phyloP scores from a whole-genome alignment of 2,113 vertebrate genomes.

The Bungarus multicinctus region DNA sequence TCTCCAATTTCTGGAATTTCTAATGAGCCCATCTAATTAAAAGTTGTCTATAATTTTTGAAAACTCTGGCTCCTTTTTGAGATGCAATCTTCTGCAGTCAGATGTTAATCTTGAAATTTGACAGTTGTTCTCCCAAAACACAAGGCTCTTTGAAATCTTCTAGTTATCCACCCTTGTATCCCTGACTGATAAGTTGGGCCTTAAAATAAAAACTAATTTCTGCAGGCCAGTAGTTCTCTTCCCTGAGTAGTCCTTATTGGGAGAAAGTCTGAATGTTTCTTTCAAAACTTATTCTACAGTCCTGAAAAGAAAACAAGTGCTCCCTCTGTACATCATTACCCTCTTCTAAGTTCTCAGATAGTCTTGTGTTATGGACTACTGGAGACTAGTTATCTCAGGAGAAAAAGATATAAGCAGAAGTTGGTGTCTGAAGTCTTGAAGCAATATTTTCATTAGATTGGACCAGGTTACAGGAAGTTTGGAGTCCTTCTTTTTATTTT shows the following conservation, averaged over 20 bases:
- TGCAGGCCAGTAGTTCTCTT: neutral
- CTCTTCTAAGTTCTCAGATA: neutral
- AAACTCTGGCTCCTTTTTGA: neutral
- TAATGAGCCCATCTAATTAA: neutral
- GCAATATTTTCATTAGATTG: neutral
- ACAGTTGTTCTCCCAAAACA: neutral
- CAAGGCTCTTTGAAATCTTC: neutral
- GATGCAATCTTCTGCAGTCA: neutral
- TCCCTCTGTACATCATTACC: neutral
- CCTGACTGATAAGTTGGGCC: neutral
- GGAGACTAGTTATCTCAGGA: neutral
- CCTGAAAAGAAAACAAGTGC: neutral
- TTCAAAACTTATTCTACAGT: neutral
- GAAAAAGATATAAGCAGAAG: neutral
- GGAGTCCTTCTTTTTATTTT: neutral
- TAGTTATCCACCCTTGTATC: neutral
- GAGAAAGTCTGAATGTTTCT: neutral
- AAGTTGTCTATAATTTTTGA: neutral
- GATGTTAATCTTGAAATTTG: neutral
- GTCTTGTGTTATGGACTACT: neutral
- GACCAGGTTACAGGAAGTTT: neutral
- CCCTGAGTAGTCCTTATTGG: neutral
- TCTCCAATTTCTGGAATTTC: neutral
- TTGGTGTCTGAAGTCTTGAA: neutral
- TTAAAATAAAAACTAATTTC: neutral